Percentiles rank a stretch among this genome's conserved stretches.
phyloP scores from a whole-genome alignment of 2,888 invertebrate genomes.

The Polydrusus tereticollis region DNA sequence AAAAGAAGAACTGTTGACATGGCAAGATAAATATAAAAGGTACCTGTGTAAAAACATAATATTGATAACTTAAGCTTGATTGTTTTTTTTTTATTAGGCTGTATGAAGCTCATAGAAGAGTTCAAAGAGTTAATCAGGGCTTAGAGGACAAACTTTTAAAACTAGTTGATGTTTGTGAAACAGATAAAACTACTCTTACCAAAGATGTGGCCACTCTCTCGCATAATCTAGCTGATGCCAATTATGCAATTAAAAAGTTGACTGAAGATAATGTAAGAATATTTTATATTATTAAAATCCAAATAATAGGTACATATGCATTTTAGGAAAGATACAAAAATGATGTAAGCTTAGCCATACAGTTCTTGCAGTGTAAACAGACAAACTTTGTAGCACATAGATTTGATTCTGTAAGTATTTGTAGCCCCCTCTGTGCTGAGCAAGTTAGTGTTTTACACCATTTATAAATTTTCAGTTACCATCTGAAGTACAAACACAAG shows the following conservation, averaged over 20 bases:
- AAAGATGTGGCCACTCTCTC: conserved; percentile 89
- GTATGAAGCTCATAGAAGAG: conserved; percentile 92
- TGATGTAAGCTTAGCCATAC: conserved; percentile 94
- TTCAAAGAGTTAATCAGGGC: conserved; percentile 94
- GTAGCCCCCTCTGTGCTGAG: too few species aligned
- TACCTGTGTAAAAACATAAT: conserved; percentile 54
- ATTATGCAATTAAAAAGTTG: conserved; percentile 84
- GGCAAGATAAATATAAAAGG: conserved; percentile 95
- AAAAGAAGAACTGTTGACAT: conserved; percentile 86
- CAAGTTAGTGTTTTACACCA: too few species aligned
- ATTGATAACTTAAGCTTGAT: too few species aligned
- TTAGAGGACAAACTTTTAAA: conserved; percentile 94
- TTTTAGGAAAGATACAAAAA: conserved; percentile 93
- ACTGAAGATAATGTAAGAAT: conserved; percentile 86
- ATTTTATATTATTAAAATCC: not conserved
- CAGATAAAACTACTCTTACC: conserved; percentile 87
- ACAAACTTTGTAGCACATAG: conserved; percentile 94
- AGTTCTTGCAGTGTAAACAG: conserved; percentile 94
- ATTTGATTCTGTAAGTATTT: conserved; percentile 84
- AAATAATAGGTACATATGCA: conserved; percentile 44
- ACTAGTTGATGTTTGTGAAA: conserved; percentile 92
- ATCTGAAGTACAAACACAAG: conserved; percentile 90
- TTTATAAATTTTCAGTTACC: conserved; percentile 77
- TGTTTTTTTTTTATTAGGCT: conserved; percentile 73
- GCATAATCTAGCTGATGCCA: conserved; percentile 86